Evolutionary conservation across 1,140 invertebrate species (phyloP).

Genomic region (Listronotus bonariensis): DNA sequence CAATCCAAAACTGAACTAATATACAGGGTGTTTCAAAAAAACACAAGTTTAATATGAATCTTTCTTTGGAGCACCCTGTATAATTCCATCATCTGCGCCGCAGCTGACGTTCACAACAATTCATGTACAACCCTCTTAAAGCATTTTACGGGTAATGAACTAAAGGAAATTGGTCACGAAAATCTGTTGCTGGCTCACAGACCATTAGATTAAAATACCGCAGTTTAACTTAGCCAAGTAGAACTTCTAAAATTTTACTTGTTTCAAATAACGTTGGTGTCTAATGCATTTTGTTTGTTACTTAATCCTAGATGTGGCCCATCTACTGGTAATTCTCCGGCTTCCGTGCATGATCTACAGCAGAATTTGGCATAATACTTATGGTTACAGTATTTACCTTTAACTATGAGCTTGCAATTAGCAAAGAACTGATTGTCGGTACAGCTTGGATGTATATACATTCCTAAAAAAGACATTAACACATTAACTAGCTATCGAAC

Average conservation of each 20-base stretch:
- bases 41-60: too few species aligned
- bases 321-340: slow-evolving; percentile 60
- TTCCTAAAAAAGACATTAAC: slow-evolving; percentile 59
- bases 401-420: slow-evolving; percentile 85
- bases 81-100: too few species aligned
- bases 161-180: too few species aligned
- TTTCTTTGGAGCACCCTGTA: too few species aligned
- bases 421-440: slow-evolving; percentile 88
- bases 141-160: too few species aligned
- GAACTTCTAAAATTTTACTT: background rate
- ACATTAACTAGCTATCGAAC: too few species aligned
- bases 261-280: slow-evolving; percentile 36
- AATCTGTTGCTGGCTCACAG: too few species aligned
- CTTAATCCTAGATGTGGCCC: background rate
- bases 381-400: slow-evolving; percentile 80
- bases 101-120: too few species aligned
- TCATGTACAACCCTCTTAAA: too few species aligned
- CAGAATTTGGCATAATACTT: slow-evolving; percentile 91
- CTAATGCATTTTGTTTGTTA: slow-evolving; percentile 39
- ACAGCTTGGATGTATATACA: slow-evolving; percentile 76
- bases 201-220: background rate
- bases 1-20: too few species aligned
- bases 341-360: slow-evolving; percentile 86
- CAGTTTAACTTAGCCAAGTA: background rate
- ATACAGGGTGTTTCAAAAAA: too few species aligned